phyloP scores from a whole-genome alignment of 2,888 invertebrate genomes.

The Protonemura montana region DNA sequence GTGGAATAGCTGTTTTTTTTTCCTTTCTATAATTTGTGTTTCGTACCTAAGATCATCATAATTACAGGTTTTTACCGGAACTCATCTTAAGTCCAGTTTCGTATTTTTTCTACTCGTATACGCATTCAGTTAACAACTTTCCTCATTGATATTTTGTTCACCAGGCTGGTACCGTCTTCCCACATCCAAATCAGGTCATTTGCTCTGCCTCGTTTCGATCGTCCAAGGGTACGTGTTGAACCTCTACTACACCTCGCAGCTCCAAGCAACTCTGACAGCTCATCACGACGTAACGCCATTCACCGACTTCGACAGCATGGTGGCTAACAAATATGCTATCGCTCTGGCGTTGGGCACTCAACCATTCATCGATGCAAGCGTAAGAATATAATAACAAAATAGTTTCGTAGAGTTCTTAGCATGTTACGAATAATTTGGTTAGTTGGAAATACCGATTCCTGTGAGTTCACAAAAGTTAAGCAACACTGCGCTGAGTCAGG shows the following conservation, averaged over 20 bases:
- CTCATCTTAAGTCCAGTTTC: no score
- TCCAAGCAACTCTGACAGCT: neutral
- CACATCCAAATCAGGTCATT: neutral
- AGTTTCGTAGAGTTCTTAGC: no score
- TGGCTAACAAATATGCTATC: neutral
- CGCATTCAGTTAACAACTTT: neutral
- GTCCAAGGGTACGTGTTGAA: neutral
- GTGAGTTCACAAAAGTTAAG: no score
- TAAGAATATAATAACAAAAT: neutral
- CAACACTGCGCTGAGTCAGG: no score
- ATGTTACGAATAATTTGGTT: no score
- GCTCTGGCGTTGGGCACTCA: neutral
- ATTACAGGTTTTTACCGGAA: no score
- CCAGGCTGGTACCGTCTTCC: neutral
- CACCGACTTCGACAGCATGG: neutral
- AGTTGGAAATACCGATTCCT: no score
- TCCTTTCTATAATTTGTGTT: no score
- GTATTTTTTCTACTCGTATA: no score
- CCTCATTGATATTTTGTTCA: no score
- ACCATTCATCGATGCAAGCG: neutral
- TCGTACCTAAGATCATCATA: no score
- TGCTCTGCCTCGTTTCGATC: neutral
- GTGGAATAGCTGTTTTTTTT: no score
- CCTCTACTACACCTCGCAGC: neutral
- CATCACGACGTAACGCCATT: neutral